A percentile compares a stretch with the other conserved stretches of the same genome.
Conservation (phyloP, 2,797 vertebrate species). For the Amblyopsis hoosieri region DNA sequence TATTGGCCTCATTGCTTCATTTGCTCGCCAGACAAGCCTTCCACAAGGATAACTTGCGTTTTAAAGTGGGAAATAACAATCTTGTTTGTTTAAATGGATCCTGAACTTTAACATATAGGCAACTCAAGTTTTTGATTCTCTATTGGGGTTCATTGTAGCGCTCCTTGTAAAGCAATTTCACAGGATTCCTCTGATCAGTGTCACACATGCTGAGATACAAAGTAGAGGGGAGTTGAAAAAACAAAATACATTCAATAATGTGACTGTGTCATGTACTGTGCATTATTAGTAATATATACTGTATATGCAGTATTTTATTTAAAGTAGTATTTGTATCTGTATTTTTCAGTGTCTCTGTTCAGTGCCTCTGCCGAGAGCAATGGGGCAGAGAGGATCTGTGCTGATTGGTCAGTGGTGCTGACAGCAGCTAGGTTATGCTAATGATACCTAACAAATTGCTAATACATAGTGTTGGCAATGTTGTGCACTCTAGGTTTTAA, state of each 20-base stretch:
- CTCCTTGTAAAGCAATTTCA: too few species aligned
- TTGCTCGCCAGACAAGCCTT: constrained; percentile 19
- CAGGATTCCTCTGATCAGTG: too few species aligned
- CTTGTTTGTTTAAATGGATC: neutral
- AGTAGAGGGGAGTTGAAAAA: too few species aligned
- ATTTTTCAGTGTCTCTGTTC: constrained; percentile 17
- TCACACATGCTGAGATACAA: too few species aligned
- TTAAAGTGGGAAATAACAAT: constrained; percentile 9
- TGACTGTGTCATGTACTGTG: neutral
- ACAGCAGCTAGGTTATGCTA: constrained; percentile 23
- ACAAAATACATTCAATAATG: too few species aligned
- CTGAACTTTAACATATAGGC: too few species aligned
- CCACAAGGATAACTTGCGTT: constrained; percentile 40
- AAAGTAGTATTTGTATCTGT: neutral
- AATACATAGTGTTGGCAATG: constrained; percentile 20
- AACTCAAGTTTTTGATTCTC: too few species aligned
- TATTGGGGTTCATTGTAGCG: too few species aligned
- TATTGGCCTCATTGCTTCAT: constrained; percentile 32
- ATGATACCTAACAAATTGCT: constrained; percentile 31
- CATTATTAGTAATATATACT: constrained; percentile 1
- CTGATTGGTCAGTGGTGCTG: constrained; percentile 10
- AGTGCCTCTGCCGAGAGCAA: constrained; percentile 37
- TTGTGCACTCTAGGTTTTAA: constrained; percentile 16
- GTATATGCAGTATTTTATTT: too few species aligned
- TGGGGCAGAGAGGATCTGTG: constrained; percentile 30